Conservation (phyloP, 2,797 vertebrate species). For the Acrocephalus scirpaceus region DNA sequence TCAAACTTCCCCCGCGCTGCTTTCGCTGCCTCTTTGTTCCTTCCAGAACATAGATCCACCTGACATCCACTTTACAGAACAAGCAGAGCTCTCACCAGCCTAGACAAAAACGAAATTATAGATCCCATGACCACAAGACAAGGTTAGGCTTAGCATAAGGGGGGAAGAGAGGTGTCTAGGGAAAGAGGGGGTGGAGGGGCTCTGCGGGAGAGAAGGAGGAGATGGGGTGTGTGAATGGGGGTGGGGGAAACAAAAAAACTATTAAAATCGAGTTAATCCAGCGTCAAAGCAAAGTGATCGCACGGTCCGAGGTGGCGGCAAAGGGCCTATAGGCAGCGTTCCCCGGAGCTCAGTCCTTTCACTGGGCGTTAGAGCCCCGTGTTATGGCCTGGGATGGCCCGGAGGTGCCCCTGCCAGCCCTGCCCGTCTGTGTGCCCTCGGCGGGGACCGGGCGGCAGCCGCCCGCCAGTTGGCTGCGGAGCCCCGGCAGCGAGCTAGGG, state of each 20-base stretch:
- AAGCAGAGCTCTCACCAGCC: constrained; percentile 84
- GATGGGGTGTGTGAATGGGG: constrained; percentile 38
- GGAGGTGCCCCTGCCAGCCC: not conserved
- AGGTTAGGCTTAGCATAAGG: constrained; percentile 77
- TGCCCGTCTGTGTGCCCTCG: constrained; percentile 50
- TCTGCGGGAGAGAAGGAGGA: constrained; percentile 19
- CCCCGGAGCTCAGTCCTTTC: constrained; percentile 50
- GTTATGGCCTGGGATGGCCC: constrained; percentile 49
- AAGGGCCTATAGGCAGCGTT: constrained; percentile 59
- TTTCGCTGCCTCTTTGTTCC: constrained; percentile 82
- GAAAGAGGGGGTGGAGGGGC: not conserved
- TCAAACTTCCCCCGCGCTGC: constrained; percentile 90
- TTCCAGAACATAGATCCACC: constrained; percentile 95
- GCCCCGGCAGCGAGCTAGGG: not conserved
- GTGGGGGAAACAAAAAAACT: constrained; percentile 49
- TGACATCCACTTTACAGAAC: constrained; percentile 86
- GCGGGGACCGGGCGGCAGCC: not conserved
- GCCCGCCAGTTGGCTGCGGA: constrained; percentile 10
- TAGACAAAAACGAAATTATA: constrained; percentile 83
- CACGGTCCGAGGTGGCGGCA: constrained; percentile 69
- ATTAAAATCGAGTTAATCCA: constrained; percentile 84
- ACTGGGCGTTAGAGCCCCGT: constrained; percentile 35
- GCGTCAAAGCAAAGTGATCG: constrained; percentile 73
- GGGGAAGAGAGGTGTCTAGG: constrained; percentile 44
- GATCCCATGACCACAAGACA: constrained; percentile 87